Evolutionary conservation across 1,140 invertebrate species (phyloP).

Genomic region (Lepeophtheirus salmonis): DNA sequence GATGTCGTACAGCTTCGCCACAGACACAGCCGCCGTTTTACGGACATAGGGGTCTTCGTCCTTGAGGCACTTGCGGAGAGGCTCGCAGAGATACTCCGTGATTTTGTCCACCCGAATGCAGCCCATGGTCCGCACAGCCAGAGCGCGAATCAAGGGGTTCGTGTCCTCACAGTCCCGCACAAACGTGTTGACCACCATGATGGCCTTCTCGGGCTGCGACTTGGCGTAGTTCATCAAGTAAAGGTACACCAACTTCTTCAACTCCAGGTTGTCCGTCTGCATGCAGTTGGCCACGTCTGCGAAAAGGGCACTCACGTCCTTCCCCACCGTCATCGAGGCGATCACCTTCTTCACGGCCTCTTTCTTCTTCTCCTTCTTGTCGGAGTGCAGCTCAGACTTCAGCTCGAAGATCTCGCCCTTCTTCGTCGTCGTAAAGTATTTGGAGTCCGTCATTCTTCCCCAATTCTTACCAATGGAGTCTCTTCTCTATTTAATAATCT

Average conservation of each 20-base stretch:
- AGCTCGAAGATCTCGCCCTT: slow-evolving; percentile 98
- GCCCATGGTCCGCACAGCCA: slow-evolving; percentile 98
- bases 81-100: slow-evolving; percentile 98
- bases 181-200: slow-evolving; percentile 99
- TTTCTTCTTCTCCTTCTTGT: slow-evolving; percentile 99
- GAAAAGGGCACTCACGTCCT: slow-evolving; percentile 85
- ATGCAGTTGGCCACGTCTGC: slow-evolving; percentile 99
- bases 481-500: no score
- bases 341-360: slow-evolving; percentile 99
- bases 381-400: slow-evolving; percentile 96
- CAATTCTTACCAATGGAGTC: no score
- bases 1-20: slow-evolving; percentile 97
- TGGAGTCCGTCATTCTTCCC: slow-evolving; percentile 97
- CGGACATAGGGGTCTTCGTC: slow-evolving; percentile 99
- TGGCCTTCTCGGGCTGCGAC: slow-evolving; percentile 98
- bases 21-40: slow-evolving; percentile 97
- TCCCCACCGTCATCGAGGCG: slow-evolving; percentile 98
- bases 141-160: slow-evolving; percentile 91
- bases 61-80: slow-evolving; percentile 88
- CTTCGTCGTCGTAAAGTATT: slow-evolving; percentile 99
- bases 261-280: slow-evolving; percentile 98
- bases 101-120: slow-evolving; percentile 99
- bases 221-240: slow-evolving; percentile 99
- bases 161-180: slow-evolving; percentile 99
- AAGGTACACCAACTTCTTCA: slow-evolving; percentile 97